Evolutionary conservation across 2,797 vertebrate genomes (phyloP).

Genomic region (Sebastes flavidus): DNA sequence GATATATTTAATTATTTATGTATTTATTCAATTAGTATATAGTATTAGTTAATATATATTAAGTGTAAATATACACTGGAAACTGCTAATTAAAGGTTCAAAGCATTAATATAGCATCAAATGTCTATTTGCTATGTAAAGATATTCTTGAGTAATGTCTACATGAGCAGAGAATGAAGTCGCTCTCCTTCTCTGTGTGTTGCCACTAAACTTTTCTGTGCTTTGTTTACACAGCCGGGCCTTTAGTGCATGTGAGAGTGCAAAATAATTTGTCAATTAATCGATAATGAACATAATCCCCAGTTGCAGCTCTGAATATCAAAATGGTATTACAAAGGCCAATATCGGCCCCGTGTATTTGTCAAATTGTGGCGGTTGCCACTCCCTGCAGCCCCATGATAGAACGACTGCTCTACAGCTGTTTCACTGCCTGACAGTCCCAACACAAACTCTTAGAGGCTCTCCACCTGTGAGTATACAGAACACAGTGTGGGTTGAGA

Average conservation of each 20-base stretch:
- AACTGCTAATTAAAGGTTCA: neutral
- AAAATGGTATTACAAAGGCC: neutral
- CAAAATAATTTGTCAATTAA: neutral
- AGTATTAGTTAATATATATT: neutral
- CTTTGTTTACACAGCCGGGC: too few relatives aligned
- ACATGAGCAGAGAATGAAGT: too few relatives aligned
- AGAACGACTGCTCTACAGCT: conserved; percentile 24
- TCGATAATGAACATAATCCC: neutral
- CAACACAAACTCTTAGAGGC: neutral
- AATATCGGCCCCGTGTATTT: neutral
- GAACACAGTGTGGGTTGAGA: conserved; percentile 15
- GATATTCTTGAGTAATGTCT: too few relatives aligned
- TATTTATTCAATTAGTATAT: neutral
- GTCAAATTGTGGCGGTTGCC: neutral
- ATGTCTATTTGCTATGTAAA: too few relatives aligned
- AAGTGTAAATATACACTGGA: neutral
- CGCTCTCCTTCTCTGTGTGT: too few relatives aligned
- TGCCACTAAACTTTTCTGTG: too few relatives aligned
- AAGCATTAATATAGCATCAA: too few relatives aligned
- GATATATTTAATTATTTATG: neutral
- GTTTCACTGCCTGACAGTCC: neutral
- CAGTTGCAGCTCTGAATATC: neutral
- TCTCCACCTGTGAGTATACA: conserved; percentile 14
- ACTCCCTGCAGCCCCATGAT: conserved; percentile 26
- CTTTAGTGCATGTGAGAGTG: too few relatives aligned